Evolutionary conservation across 2,797 vertebrate genomes (phyloP).

Genomic region (Masticophis lateralis): DNA sequence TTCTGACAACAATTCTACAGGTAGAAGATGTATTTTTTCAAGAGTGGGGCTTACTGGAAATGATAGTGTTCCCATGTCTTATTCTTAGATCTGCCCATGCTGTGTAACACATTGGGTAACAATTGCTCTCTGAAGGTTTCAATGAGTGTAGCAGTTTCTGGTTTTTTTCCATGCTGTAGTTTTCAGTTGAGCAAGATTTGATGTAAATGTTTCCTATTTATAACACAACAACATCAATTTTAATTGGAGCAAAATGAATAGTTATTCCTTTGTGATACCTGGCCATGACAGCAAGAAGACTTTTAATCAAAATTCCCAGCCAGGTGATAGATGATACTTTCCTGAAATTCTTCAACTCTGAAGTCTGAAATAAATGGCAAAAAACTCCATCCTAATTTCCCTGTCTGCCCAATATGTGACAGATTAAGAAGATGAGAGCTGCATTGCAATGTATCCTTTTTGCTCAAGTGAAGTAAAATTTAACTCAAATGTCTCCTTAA

Average conservation of each 20-base stretch:
- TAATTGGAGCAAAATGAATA: no score
- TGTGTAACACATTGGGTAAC: neutral
- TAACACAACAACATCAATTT: neutral
- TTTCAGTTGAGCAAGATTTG: neutral
- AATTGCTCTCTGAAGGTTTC: neutral
- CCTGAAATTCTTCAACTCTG: neutral
- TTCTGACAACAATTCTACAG: neutral
- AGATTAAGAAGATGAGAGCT: neutral
- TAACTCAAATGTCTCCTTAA: neutral
- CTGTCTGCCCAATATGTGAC: neutral
- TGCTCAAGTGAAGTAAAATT: neutral
- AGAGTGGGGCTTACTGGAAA: neutral
- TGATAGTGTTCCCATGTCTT: neutral
- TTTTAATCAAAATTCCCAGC: neutral
- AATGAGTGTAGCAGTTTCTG: neutral
- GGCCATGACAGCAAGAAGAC: neutral
- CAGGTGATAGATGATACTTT: neutral
- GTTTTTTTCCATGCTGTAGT: neutral
- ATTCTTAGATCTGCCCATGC: neutral
- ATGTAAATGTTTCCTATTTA: neutral
- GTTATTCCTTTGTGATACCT: neutral
- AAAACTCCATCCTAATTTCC: neutral
- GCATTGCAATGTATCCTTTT: neutral
- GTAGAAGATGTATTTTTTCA: neutral
- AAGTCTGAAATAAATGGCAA: neutral